Evolutionary conservation across 2,797 vertebrate species (phyloP).

Genomic region (Sciurus vulgaris): DNA sequence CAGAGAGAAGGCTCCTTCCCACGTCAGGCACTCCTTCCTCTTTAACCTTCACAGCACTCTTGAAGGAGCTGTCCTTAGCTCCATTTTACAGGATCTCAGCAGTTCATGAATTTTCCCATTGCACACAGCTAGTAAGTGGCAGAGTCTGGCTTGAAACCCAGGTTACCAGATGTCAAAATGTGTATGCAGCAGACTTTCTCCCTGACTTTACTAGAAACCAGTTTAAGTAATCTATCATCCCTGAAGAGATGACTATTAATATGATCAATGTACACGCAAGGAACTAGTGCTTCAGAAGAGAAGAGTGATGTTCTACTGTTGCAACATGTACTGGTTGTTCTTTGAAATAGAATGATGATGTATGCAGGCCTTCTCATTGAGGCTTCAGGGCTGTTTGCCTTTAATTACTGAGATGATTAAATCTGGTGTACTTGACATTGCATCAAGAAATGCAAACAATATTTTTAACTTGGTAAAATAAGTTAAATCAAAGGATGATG

Average conservation of each 20-base stretch:
- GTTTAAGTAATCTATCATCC: background rate
- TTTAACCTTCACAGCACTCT: background rate
- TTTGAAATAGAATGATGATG: background rate
- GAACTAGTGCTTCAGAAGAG: background rate
- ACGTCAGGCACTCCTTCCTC: background rate
- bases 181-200: background rate
- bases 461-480: constrained; percentile 38
- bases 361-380: background rate
- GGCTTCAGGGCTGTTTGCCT: background rate
- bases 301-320: background rate
- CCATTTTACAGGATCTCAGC: background rate
- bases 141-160: constrained; percentile 26
- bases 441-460: constrained; percentile 54
- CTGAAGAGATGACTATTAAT: background rate
- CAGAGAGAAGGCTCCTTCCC: too few relatives aligned
- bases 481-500: background rate
- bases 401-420: constrained; percentile 40
- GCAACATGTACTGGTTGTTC: background rate
- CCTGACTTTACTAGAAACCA: constrained; percentile 9
- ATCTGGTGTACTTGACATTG: background rate
- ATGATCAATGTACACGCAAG: background rate
- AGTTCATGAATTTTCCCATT: background rate
- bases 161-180: background rate
- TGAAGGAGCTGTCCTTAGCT: background rate
- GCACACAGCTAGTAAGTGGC: background rate